Base-by-base conservation (phyloP, 2,113 vertebrate species). In the Ceyx margarethae region DNA sequence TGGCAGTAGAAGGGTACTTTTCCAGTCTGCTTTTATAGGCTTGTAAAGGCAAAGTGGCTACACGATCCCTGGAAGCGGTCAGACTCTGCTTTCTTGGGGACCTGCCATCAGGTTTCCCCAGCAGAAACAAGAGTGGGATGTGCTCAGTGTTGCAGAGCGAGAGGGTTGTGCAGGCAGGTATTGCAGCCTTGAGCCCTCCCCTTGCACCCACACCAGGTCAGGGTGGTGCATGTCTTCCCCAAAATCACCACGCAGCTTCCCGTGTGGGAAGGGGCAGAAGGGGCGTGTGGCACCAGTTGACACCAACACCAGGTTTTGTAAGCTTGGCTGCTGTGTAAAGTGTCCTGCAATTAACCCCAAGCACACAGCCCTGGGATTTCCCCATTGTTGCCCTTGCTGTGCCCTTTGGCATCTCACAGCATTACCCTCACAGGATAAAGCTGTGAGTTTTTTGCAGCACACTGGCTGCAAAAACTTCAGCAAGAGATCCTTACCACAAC, bases 111-210 rank as follows among this genome's bases (percentile, higher is more conserved):
- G 31, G 64, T 40, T 76, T 35, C 26, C 65, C 13, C 45, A 56
- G 56, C 0, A 0, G 46, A 37, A 67, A 31, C 18, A 43, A 73
- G 40, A 56, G 17, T 6, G 46, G 15, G 19, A 19, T 22, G 28
- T 2, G 8, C 23, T n/a, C 3, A 5, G 57, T 4, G 1, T 5
- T 25, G 40, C 16, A 15, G 19, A 31, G 20, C 1, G 3, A 78
- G 21, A 4, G 12, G 11, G 5, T 9, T n/a, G 25, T 0, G 1
- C 0, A 6, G 56, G 11, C 51, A 81, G 58, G 11, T 43, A 58
- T 16, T 2, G 0, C 51, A 54, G 68, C 9, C n/a, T 15, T 13
- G 22, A 90, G 28, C 13, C 2, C 20, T 46, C 7, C 11, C 16
- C 4, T 26, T 6, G 11, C 26, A 50, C 45, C 56, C 8, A 4